Evolutionary conservation across 2,888 invertebrate species (phyloP).

Genomic region (Tetragonula carbonaria): DNA sequence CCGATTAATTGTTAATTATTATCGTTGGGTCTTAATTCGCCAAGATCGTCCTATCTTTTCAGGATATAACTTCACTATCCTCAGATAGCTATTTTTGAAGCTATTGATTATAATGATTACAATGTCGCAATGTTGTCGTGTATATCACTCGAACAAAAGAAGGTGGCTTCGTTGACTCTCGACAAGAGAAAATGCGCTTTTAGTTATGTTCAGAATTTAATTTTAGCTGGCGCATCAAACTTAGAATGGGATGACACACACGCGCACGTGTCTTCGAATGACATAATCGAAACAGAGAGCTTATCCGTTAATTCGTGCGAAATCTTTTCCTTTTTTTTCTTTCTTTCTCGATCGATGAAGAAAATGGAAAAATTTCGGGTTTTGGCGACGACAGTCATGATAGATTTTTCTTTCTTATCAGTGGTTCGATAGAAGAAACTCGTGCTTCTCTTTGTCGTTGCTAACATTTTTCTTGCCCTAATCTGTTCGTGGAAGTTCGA

Average conservation of each 20-base stretch:
- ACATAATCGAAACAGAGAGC: neutral
- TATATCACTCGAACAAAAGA: constrained; percentile 26
- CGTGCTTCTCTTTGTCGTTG: neutral
- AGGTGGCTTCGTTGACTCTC: constrained; percentile 1
- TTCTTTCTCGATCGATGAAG: neutral
- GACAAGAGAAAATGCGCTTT: constrained; percentile 17
- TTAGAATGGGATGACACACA: neutral
- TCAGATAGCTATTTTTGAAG: too few species aligned
- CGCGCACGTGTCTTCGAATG: constrained; percentile 6
- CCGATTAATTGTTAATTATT: too few species aligned
- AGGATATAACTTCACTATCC: too few species aligned
- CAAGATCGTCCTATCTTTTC: too few species aligned
- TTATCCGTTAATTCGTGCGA: neutral
- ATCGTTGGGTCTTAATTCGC: too few species aligned
- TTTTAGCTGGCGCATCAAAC: constrained; percentile 43
- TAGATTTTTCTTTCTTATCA: neutral
- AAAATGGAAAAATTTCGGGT: neutral
- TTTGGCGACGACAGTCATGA: neutral
- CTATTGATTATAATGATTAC: constrained; percentile 1
- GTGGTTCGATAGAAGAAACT: neutral
- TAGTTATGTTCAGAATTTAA: constrained; percentile 52
- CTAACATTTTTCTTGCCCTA: neutral
- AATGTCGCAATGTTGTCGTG: constrained; percentile 18
- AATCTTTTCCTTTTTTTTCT: neutral
- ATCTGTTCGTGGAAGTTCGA: neutral